Evolutionary conservation across 2,113 vertebrate genomes (phyloP).

Genomic region (Oreocharis arfaki): DNA sequence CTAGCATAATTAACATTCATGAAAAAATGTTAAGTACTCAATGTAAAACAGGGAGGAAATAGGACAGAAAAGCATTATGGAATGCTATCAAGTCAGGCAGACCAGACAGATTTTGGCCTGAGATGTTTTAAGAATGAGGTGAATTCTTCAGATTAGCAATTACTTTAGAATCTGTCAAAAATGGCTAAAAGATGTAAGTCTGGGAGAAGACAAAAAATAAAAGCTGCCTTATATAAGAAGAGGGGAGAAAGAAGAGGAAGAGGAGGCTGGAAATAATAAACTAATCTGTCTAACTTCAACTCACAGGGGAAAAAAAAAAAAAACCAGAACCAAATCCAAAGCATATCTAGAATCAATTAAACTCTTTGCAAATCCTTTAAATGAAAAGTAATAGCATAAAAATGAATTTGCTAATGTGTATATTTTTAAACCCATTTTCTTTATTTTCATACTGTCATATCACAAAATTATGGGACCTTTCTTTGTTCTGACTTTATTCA

Average conservation of each 20-base stretch:
- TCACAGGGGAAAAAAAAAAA: background rate
- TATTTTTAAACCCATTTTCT: background rate
- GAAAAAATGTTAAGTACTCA: background rate
- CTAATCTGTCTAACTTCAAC: background rate
- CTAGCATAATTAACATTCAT: background rate
- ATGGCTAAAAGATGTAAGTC: background rate
- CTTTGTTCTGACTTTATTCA: background rate
- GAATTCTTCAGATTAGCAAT: background rate
- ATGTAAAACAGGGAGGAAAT: background rate
- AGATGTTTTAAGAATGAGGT: background rate
- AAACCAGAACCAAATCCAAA: background rate
- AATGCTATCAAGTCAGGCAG: background rate
- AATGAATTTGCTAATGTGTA: background rate
- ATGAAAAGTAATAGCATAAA: background rate
- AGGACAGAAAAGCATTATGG: background rate
- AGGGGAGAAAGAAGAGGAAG: background rate
- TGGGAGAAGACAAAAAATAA: background rate
- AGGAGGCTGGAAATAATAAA: background rate
- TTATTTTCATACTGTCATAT: background rate
- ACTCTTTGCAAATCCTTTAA: background rate
- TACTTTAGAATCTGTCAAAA: background rate
- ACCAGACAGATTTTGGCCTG: background rate
- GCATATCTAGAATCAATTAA: background rate
- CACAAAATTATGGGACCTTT: background rate
- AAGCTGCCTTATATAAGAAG: background rate